These are phyloP conservation scores for Patella depressa DNA, from an alignment of 2,888 invertebrate species.

Conservation along the genomic window DNA sequence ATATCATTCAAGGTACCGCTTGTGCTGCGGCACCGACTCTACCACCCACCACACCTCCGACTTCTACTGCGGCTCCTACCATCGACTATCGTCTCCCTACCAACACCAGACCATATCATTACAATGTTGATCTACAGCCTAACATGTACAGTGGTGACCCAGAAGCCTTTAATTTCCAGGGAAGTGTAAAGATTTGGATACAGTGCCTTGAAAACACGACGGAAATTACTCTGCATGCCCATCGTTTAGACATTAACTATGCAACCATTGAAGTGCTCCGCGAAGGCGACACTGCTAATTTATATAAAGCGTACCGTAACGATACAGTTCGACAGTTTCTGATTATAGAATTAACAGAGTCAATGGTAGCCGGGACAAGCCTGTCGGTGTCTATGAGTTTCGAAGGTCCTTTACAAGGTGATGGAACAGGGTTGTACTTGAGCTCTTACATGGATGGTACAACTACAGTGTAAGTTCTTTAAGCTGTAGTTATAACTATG, in stretches of 20 bases:
- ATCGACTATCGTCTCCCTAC: conserved; percentile 42
- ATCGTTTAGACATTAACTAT: conserved; percentile 15
- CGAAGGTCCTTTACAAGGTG: conserved; percentile 78
- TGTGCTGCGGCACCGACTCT: neutral
- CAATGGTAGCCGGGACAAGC: conserved; percentile 76
- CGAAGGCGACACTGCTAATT: neutral
- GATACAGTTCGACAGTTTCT: conserved; percentile 50
- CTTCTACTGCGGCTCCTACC: conserved; percentile 5
- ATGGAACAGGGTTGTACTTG: conserved; percentile 45
- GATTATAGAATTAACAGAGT: conserved; percentile 76
- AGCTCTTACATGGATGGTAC: conserved; percentile 40
- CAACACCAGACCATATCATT: conserved; percentile 44
- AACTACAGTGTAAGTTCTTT: conserved; percentile 46
- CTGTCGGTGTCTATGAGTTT: conserved; percentile 81
- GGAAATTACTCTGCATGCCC: conserved; percentile 80
- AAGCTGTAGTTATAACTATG: neutral
- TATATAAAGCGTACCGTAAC: conserved; percentile 14
- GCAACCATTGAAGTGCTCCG: neutral
- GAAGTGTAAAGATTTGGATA: conserved; percentile 42
- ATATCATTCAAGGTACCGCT: neutral
- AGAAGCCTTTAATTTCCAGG: conserved; percentile 43
- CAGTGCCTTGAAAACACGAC: conserved; percentile 70
- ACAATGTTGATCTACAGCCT: conserved; percentile 52
- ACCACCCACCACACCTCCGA: neutral
- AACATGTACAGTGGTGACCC: conserved; percentile 49